Evolutionary conservation across 2,888 invertebrate genomes (phyloP).

Genomic region (Odontocerum albicorne): DNA sequence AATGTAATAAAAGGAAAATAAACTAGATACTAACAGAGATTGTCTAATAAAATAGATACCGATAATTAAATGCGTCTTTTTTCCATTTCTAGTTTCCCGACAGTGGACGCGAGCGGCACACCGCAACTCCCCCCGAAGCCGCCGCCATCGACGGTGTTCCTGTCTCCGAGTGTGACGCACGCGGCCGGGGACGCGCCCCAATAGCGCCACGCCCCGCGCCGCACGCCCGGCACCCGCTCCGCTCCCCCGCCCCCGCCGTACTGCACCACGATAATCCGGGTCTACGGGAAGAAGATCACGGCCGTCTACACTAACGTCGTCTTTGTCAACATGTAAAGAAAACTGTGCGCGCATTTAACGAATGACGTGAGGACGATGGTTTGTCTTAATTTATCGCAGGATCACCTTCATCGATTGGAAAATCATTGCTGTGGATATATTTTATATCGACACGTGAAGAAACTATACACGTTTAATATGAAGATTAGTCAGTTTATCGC

Average conservation of each 20-base stretch:
- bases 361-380: no score
- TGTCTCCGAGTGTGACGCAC: constrained; percentile 31
- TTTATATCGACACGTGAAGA: no score
- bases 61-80: no score
- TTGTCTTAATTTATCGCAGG: no score
- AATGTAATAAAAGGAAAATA: neutral
- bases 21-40: neutral
- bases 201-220: constrained; percentile 23
- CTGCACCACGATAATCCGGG: neutral
- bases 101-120: constrained; percentile 4
- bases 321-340: neutral
- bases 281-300: neutral
- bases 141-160: constrained; percentile 27
- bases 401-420: no score
- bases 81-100: neutral
- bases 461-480: no score
- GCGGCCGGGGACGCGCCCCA: constrained; percentile 30
- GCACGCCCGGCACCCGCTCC: constrained; percentile 1
- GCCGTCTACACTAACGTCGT: constrained; percentile 5
- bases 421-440: no score
- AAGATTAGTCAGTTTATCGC: no score
- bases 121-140: constrained; percentile 34
- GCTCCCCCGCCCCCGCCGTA: constrained; percentile 1
- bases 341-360: no score
- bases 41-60: neutral